Evolutionary conservation across 2,797 vertebrate genomes (phyloP).

Genomic region (Lagodon rhomboides): DNA sequence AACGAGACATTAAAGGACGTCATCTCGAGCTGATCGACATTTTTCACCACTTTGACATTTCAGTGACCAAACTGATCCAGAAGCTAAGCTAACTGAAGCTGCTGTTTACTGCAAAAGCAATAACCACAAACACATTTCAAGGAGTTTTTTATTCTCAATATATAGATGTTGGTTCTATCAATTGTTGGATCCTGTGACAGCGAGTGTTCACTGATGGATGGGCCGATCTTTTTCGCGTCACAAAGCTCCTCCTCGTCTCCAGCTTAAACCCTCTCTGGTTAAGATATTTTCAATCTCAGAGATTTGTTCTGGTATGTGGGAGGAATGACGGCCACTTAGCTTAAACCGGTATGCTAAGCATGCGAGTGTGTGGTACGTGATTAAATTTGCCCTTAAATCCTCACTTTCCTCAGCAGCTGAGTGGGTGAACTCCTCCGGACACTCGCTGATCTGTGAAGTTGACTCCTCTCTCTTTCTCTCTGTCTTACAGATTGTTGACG

Average conservation of each 20-base stretch:
- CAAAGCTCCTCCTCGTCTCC: slow-evolving; percentile 11
- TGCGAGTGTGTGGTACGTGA: slow-evolving; percentile 40
- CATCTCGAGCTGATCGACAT: too few relatives aligned
- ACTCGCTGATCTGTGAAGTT: slow-evolving; percentile 1
- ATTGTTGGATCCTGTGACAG: not conserved
- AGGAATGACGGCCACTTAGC: slow-evolving; percentile 19
- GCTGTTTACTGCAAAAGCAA: not conserved
- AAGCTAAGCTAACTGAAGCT: not conserved
- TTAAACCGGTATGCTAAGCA: slow-evolving; percentile 29
- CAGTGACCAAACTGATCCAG: too few relatives aligned
- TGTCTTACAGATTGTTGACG: slow-evolving; percentile 31
- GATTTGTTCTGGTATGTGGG: slow-evolving; percentile 33
- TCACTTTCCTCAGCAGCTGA: not conserved
- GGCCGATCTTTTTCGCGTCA: not conserved
- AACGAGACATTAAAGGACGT: too few relatives aligned
- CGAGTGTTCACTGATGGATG: slow-evolving; percentile 14
- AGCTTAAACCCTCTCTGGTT: not conserved
- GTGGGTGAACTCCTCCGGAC: slow-evolving; percentile 25
- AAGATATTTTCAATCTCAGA: not conserved
- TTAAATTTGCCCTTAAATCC: slow-evolving; percentile 41
- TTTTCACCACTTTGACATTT: too few relatives aligned
- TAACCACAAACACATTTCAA: not conserved
- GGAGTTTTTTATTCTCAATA: not conserved
- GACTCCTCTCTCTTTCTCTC: slow-evolving; percentile 1
- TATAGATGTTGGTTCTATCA: not conserved